A percentile compares a stretch with the other conserved stretches of the same genome.
Evolutionary conservation across 2,888 invertebrate species (phyloP).

Genomic region (Seira musarum): DNA sequence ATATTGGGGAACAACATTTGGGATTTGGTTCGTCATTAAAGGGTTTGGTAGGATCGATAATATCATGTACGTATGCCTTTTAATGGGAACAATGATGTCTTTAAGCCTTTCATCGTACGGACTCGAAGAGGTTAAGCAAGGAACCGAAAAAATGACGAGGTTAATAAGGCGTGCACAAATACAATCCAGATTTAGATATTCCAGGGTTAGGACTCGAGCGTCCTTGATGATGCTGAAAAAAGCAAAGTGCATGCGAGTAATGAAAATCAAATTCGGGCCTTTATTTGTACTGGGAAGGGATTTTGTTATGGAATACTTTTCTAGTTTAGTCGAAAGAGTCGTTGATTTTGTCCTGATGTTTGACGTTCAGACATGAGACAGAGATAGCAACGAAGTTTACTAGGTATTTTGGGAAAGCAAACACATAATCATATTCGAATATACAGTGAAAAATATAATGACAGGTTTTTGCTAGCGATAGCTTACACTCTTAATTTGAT

Average conservation of each 20-base stretch:
- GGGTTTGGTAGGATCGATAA: not conserved
- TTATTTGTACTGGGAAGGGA: not conserved
- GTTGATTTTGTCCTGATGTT: not conserved
- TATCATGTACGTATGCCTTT: not conserved
- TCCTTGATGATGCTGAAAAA: not conserved
- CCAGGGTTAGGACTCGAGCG: not conserved
- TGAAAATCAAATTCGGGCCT: not conserved
- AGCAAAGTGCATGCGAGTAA: not conserved
- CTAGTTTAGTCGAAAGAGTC: not conserved
- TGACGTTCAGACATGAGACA: too few relatives aligned
- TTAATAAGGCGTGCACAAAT: not conserved
- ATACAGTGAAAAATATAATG: too few relatives aligned
- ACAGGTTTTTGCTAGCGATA: too few relatives aligned
- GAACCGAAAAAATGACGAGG: too few relatives aligned
- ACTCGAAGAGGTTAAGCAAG: not conserved
- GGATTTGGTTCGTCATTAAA: constrained; percentile 3
- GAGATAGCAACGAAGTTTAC: too few relatives aligned
- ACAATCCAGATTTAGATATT: not conserved
- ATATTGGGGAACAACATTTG: not conserved
- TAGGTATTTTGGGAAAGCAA: too few relatives aligned
- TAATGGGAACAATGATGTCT: not conserved
- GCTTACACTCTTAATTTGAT: too few relatives aligned
- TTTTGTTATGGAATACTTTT: constrained; percentile 1
- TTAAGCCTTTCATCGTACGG: not conserved
- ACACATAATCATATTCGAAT: too few relatives aligned